Evolutionary conservation across 2,113 vertebrate species (phyloP), one percentile per base, ranked within the genome.

Genomic region (Syngnathoides biaculeatus): DNA sequence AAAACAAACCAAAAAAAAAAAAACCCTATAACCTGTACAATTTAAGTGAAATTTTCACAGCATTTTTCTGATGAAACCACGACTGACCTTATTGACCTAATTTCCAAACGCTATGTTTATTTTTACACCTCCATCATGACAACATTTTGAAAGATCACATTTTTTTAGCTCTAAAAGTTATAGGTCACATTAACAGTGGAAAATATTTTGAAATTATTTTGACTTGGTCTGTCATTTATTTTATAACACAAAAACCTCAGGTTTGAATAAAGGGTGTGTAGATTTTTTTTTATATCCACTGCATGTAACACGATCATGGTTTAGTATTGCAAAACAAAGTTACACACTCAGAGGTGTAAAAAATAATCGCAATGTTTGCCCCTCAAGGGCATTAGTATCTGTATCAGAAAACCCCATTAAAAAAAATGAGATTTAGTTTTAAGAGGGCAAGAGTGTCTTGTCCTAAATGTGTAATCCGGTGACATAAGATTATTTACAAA

Each of bases 291-390:
- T 35, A 57, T 30, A 27, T 9, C 15, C 26, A 30, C 24, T 57
- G 26, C 19, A 17, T 57, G 55, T 8, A 56, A 56, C 13, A 57
- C 8, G 26, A 4, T 30, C 15, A 7, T 15, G 24, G 22, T 27
- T 12, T 56, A 27, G 55, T 56, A 26, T 26, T 30, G 14, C 14
- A 13, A 24, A 17, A 56, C 26, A 56, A 56, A 56, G 2, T 15
- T 50, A 50, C 43, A 58, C 0, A 40, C 0, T 26, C 8, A 64
- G 65, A 17, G 43, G 75, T 73, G 77, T 70, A 48, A 83, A 76
- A 64, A 39, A 30, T 40, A 64, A 73, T 71, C 75, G 66, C 74
- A 81, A 79, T 62, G 14, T 56, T 27, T 26, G 27, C 14, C 55
- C 17, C 24, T 7, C 55, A 15, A 30, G 2, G 26, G 26, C 22